Percentiles rank a stretch among this genome's conserved stretches.
Conservation (phyloP, 2,113 vertebrate genomes). For the Ondatra zibethicus region DNA sequence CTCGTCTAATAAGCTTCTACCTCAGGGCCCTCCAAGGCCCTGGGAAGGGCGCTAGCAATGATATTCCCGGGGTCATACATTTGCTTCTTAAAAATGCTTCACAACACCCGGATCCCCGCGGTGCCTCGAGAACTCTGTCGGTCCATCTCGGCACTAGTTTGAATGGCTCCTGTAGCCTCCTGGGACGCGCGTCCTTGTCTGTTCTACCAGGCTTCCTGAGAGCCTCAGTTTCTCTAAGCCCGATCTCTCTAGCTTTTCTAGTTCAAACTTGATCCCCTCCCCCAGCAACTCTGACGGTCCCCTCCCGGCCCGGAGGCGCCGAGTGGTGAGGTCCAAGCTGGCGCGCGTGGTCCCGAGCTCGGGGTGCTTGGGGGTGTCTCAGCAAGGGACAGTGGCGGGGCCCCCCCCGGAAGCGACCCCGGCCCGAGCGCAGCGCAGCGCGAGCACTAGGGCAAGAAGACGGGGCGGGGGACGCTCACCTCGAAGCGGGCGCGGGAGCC, state of each 20-base stretch:
- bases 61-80: neutral
- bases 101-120: neutral
- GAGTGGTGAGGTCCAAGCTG: neutral
- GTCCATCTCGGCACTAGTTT: neutral
- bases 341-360: neutral
- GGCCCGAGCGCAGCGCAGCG: neutral
- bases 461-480: conserved; percentile 60
- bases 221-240: conserved; percentile 48
- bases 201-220: neutral
- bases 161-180: neutral
- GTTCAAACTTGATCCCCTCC: conserved; percentile 63
- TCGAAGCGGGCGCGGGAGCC: conserved; percentile 44
- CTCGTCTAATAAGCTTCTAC: neutral
- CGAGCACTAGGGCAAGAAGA: neutral
- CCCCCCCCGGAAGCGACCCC: neutral
- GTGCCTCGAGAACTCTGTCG: neutral
- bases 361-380: neutral
- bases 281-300: conserved; percentile 8
- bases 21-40: conserved; percentile 9
- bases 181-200: neutral
- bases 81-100: conserved; percentile 29
- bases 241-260: neutral
- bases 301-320: neutral
- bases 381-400: neutral
- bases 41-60: neutral